Evolutionary conservation across 2,888 invertebrate genomes (phyloP).

Genomic region (Agriopis marginaria): DNA sequence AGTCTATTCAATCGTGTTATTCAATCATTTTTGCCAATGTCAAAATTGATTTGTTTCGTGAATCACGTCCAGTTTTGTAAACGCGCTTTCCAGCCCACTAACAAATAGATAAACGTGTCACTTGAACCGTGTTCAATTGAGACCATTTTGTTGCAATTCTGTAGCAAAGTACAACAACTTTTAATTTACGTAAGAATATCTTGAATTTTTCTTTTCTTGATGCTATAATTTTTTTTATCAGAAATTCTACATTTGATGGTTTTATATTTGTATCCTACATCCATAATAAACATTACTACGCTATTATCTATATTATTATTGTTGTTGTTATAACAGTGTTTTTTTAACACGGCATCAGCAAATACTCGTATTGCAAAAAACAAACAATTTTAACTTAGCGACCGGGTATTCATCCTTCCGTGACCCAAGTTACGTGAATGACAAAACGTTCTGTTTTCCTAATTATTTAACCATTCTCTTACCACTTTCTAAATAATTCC

Average conservation of each 20-base stretch:
- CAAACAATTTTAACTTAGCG: neutral
- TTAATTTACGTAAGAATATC: neutral
- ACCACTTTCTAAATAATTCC: constrained; percentile 61
- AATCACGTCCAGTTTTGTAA: constrained; percentile 31
- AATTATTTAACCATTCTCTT: constrained; percentile 57
- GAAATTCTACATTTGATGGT: neutral
- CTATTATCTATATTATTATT: neutral
- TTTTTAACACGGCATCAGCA: too few species aligned
- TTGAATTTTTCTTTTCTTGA: neutral
- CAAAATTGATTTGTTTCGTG: constrained; percentile 24
- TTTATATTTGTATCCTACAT: neutral
- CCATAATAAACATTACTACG: neutral
- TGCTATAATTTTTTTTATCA: neutral
- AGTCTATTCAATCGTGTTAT: constrained; percentile 10
- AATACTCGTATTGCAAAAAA: neutral
- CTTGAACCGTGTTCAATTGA: constrained; percentile 5
- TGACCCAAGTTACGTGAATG: constrained; percentile 21
- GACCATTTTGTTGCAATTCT: constrained; percentile 1
- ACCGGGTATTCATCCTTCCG: constrained; percentile 9
- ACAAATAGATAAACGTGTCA: constrained; percentile 19
- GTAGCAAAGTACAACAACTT: neutral
- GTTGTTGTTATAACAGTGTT: neutral
- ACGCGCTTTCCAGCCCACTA: neutral
- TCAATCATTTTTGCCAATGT: constrained; percentile 12
- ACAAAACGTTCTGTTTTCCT: constrained; percentile 19